A percentile compares a stretch with the other conserved stretches of the same genome.
Evolutionary conservation across 2,797 vertebrate species (phyloP).

Genomic region (Macropodus opercularis): DNA sequence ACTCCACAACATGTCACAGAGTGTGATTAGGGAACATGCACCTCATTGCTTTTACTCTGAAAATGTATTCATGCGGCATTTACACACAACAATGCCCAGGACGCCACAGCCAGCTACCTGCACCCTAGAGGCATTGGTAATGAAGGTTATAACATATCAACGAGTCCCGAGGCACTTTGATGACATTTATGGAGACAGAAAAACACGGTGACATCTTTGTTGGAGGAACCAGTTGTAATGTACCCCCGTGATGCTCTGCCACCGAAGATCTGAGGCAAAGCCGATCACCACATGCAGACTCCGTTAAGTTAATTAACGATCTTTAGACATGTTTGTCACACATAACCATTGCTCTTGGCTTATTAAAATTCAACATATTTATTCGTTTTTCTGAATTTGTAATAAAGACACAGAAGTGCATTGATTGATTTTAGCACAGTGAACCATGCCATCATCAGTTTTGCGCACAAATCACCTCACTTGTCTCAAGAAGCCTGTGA

Average conservation of each 20-base stretch:
- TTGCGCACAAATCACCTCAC: neutral
- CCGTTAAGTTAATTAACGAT: neutral
- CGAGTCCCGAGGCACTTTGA: constrained; percentile 48
- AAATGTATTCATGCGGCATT: constrained; percentile 66
- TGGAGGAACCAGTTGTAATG: constrained; percentile 48
- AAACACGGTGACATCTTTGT: constrained; percentile 47
- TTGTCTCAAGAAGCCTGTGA: neutral
- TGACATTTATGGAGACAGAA: constrained; percentile 72
- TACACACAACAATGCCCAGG: constrained; percentile 52
- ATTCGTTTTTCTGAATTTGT: constrained; percentile 1
- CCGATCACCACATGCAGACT: constrained; percentile 3
- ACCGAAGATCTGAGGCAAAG: constrained; percentile 13
- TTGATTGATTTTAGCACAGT: neutral
- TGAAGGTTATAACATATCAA: constrained; percentile 67
- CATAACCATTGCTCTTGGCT: neutral
- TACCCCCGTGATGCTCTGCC: constrained; percentile 29
- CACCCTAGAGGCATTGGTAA: constrained; percentile 42
- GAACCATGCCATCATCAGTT: neutral
- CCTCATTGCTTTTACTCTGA: constrained; percentile 48
- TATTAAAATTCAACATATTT: constrained; percentile 5
- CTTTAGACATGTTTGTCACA: neutral
- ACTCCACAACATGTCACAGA: neutral
- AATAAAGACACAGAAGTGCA: constrained; percentile 12
- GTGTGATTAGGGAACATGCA: constrained; percentile 32
- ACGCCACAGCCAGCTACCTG: constrained; percentile 45